Base-by-base conservation (phyloP, 2,888 invertebrate genomes). In the Cenopis cana region DNA sequence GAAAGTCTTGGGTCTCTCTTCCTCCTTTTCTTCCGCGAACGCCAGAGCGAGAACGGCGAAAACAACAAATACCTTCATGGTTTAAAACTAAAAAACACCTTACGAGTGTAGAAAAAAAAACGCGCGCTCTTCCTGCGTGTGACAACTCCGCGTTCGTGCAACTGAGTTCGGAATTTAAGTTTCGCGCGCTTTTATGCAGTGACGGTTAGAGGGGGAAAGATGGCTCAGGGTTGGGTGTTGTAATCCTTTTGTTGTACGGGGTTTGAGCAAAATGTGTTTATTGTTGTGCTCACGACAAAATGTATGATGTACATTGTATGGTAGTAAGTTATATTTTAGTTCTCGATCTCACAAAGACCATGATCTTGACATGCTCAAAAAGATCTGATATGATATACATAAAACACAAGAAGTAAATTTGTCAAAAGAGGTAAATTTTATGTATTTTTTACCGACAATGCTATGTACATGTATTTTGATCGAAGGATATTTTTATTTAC, bases 1-100 rank as follows among this genome's bases (percentile, higher is more conserved):
- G 94, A 95, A 98, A 59, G 97, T 96, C 88, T 96, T 97, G 62
- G 95, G 94, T 73, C 94, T 94, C 9, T 95, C 94, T 54, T 94
- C 94, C 74, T 91, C 91, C 78, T 94, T 94, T 62, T 94, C 92
- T 75, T 94, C 94, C 76, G 94, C 94, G 76, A 95, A 90, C 77
- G 94, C 91, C 80, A 94, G 82, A 76, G 94, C 93, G 79, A 94
- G 84, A 77, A 94, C 84, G 79, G 94, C 89, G 80, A 94, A 83
- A 74, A 91, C 92, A 77, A 94, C 85, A 74, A 95, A 83, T 82
- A 89, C 91, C 88, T 95, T 95, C 95, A 95, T 95, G 82, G 85
- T 94, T 46, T 80, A 81, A 79, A 79, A 20, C 59, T 59, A 59
- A 84, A 83, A 59, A 84, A 83, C 82, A 82, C 81, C 82, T 84